A percentile compares a stretch with the other conserved stretches of the same genome.
Conservation (phyloP, 2,113 vertebrate species). For the Salvelinus fontinalis region DNA sequence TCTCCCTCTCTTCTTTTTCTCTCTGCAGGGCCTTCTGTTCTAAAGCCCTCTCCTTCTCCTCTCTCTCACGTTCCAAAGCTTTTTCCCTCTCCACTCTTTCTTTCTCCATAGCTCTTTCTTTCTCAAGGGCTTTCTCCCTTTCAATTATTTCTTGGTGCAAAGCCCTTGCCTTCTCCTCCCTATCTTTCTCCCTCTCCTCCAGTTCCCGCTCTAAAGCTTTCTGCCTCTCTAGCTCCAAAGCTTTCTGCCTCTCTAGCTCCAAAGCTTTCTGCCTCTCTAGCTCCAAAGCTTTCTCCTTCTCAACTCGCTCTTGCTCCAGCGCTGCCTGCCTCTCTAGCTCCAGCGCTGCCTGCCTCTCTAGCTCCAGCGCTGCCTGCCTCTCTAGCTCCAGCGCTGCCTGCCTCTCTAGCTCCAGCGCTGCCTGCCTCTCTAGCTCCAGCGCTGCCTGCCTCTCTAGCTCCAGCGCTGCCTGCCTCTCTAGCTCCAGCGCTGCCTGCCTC, state of each 20-base stretch:
- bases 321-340: too few species aligned
- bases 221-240: conserved; percentile 7
- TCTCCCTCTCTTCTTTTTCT: conserved; percentile 23
- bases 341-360: too few species aligned
- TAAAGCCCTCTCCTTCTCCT: conserved; percentile 4
- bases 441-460: neutral
- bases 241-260: too few species aligned
- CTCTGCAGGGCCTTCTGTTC: conserved; percentile 2
- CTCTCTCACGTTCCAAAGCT: conserved; percentile 11
- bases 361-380: too few species aligned
- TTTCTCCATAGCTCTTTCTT: conserved; percentile 14
- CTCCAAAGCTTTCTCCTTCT: neutral
- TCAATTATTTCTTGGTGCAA: conserved; percentile 4
- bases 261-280: too few species aligned
- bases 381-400: too few species aligned
- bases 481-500: too few species aligned
- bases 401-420: too few species aligned
- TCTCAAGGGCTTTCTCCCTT: conserved; percentile 19
- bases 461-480: too few species aligned
- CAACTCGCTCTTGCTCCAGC: neutral
- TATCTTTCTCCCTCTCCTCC: neutral
- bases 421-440: neutral
- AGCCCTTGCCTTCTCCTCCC: conserved; percentile 14
- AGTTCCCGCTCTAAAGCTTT: neutral
- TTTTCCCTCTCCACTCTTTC: neutral